These are phyloP conservation scores for Channa maculata DNA, from an alignment of 2,113 vertebrate genomes.

Conservation along the genomic window DNA sequence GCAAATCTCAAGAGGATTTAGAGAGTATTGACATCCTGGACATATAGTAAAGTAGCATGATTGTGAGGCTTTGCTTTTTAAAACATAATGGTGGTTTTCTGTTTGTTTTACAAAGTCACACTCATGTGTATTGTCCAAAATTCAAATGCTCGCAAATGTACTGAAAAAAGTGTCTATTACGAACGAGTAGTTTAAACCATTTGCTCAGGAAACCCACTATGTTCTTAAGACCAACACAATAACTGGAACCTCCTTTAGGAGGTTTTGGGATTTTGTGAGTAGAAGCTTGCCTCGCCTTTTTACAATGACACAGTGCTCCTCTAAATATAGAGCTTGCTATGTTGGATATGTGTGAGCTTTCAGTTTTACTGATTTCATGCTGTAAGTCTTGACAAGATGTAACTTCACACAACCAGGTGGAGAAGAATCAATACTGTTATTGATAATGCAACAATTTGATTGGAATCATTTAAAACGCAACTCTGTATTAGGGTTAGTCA, in stretches of 20 bases:
- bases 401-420: not conserved
- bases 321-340: slow-evolving; percentile 24
- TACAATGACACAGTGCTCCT: slow-evolving; percentile 9
- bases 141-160: not conserved
- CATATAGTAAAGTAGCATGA: not conserved
- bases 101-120: slow-evolving; percentile 13
- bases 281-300: slow-evolving; percentile 6
- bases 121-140: not conserved
- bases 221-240: slow-evolving; percentile 5
- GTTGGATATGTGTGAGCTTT: slow-evolving; percentile 26
- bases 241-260: slow-evolving; percentile 12
- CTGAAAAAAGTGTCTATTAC: not conserved
- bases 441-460: slow-evolving; percentile 8
- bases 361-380: slow-evolving; percentile 12
- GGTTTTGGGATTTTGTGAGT: slow-evolving; percentile 7
- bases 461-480: slow-evolving; percentile 10
- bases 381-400: slow-evolving; percentile 2
- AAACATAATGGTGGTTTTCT: slow-evolving; percentile 9
- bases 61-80: slow-evolving; percentile 23
- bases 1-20: slow-evolving; percentile 24
- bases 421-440: not conserved
- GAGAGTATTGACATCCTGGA: not conserved
- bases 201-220: slow-evolving; percentile 30
- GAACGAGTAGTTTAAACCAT: slow-evolving; percentile 19
- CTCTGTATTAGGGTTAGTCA: slow-evolving; percentile 1